A percentile compares a stretch with the other conserved stretches of the same genome.
Conservation (phyloP, 2,797 vertebrate genomes). For the Cephalopachus bancanus region DNA sequence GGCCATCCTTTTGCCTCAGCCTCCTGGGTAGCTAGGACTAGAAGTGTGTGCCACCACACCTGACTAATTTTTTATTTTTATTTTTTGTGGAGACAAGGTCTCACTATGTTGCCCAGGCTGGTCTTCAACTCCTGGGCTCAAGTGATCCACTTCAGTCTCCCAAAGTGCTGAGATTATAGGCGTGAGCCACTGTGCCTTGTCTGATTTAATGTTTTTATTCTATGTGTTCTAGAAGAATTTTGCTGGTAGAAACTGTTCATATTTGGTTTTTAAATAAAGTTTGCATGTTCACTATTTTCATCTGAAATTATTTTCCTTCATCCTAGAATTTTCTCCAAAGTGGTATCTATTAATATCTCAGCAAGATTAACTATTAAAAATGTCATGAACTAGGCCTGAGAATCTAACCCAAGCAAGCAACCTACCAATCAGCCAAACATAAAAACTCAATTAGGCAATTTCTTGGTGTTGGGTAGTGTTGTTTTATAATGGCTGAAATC, state of each 20-base stretch:
- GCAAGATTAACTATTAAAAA: constrained; percentile 66
- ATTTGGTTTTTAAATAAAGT: constrained; percentile 52
- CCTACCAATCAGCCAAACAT: constrained; percentile 61
- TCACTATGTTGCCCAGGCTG: too few relatives aligned
- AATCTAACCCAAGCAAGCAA: constrained; percentile 58
- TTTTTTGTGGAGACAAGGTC: too few relatives aligned
- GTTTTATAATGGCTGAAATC: constrained; percentile 66
- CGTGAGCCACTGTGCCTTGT: too few relatives aligned
- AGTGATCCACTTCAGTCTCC: too few relatives aligned
- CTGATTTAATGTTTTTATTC: constrained; percentile 59
- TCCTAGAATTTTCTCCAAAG: constrained; percentile 60
- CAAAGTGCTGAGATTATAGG: too few relatives aligned
- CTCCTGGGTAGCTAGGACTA: too few relatives aligned
- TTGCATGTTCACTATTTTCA: constrained; percentile 62
- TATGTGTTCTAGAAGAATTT: constrained; percentile 27
- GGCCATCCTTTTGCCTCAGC: too few relatives aligned
- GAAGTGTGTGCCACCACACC: too few relatives aligned
- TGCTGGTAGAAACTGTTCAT: constrained; percentile 39
- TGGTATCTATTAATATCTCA: constrained; percentile 62
- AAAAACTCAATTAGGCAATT: constrained; percentile 74
- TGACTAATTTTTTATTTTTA: too few relatives aligned
- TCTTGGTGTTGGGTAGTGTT: constrained; percentile 50
- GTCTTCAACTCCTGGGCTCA: too few relatives aligned
- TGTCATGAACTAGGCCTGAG: constrained; percentile 49
- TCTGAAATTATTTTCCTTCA: constrained; percentile 50